Percentiles rank a stretch among this genome's conserved stretches.
Evolutionary conservation across 2,797 vertebrate species (phyloP).

Genomic region (Peromyscus nudipes): DNA sequence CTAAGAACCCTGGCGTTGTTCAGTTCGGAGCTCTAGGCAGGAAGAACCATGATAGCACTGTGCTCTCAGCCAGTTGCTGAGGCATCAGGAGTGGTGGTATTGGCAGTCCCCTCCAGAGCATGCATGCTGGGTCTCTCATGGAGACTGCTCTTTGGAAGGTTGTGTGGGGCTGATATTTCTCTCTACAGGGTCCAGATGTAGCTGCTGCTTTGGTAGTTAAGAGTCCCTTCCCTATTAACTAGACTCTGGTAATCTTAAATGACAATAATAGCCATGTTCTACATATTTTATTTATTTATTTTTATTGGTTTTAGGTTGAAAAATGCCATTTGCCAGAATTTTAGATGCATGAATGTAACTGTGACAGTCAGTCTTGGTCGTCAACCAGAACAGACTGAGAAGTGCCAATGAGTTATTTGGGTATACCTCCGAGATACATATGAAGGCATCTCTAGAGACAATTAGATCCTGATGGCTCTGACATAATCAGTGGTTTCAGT

Average conservation of each 20-base stretch:
- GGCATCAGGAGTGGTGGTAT: rapidly evolving
- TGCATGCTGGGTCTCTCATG: background rate
- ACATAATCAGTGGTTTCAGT: too few species aligned
- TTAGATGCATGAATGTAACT: background rate
- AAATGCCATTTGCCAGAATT: background rate
- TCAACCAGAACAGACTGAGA: background rate
- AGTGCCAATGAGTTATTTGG: background rate
- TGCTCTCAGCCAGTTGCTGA: background rate
- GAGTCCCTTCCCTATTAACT: background rate
- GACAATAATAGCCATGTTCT: background rate
- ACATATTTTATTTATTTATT: slow-evolving; percentile 29
- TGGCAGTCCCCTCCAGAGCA: rapidly evolving
- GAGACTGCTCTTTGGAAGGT: background rate
- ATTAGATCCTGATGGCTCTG: background rate
- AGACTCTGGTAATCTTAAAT: background rate
- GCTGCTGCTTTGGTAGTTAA: background rate
- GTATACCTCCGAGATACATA: background rate
- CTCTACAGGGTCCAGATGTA: background rate
- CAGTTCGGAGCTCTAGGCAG: background rate
- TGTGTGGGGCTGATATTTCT: background rate
- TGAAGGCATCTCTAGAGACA: background rate
- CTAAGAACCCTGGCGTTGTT: background rate
- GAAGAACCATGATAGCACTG: background rate
- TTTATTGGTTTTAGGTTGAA: slow-evolving; percentile 39
- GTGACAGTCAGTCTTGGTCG: background rate